Evolutionary conservation across 2,888 invertebrate genomes (phyloP).

Genomic region (Eupithecia pulchellata): DNA sequence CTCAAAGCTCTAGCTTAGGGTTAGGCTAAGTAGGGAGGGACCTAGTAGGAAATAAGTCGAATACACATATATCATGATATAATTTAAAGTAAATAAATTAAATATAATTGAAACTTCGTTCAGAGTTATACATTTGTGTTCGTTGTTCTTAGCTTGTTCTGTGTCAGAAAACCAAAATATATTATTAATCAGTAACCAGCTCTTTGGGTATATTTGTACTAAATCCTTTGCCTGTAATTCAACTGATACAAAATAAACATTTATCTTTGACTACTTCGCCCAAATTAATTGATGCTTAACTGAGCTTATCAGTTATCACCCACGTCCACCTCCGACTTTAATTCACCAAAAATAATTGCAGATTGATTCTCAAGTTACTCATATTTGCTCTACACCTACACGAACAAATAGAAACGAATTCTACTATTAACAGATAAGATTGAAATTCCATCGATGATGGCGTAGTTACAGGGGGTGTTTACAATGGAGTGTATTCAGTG

Average conservation of each 20-base stretch:
- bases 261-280: not conserved
- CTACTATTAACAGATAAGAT: not conserved
- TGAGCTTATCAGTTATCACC: constrained; percentile 10
- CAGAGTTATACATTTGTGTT: not conserved
- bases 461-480: constrained; percentile 39
- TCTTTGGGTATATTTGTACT: not conserved
- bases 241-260: not conserved
- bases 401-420: not conserved
- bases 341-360: constrained; percentile 28
- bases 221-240: not conserved
- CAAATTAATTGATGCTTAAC: constrained; percentile 1
- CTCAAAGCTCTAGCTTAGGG: not conserved
- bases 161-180: not conserved
- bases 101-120: not conserved
- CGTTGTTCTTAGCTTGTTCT: not conserved
- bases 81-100: no score
- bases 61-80: no score
- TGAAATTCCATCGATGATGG: not conserved
- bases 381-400: not conserved
- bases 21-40: not conserved
- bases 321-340: constrained; percentile 10
- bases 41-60: not conserved
- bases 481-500: constrained; percentile 45
- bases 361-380: constrained; percentile 32
- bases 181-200: not conserved